A percentile compares a stretch with the other conserved stretches of the same genome.
Evolutionary conservation across 2,113 vertebrate species (phyloP).

Genomic region (Lynx canadensis): DNA sequence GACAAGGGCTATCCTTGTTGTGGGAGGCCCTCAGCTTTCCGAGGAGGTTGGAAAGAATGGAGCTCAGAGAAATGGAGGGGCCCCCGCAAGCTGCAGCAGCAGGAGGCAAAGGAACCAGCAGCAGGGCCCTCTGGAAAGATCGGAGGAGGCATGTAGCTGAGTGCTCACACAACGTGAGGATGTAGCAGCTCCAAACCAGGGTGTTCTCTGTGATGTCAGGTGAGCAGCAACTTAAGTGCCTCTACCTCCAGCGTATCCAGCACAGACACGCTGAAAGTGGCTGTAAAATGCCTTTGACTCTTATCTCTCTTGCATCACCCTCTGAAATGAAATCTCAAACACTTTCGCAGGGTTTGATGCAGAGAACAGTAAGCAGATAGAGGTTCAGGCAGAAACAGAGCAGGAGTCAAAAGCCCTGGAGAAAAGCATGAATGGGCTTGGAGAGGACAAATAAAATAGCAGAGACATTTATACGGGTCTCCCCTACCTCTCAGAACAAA

Average conservation of each 20-base stretch:
- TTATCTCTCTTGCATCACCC: neutral
- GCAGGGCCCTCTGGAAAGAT: neutral
- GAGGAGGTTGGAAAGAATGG: neutral
- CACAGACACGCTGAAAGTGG: neutral
- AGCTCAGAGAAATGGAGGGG: neutral
- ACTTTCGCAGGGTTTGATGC: constrained; percentile 50
- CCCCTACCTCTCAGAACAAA: constrained; percentile 87
- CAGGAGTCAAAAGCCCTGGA: constrained; percentile 82
- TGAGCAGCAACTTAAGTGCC: neutral
- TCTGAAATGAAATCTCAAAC: constrained; percentile 70
- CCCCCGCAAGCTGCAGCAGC: neutral
- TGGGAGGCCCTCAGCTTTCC: neutral
- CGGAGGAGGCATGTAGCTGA: neutral
- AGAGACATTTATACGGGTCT: constrained; percentile 86
- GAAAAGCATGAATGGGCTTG: constrained; percentile 85
- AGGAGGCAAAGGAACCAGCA: neutral
- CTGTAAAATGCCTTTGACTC: constrained; percentile 41
- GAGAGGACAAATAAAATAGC: constrained; percentile 87
- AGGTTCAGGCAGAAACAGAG: constrained; percentile 80
- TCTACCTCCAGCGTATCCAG: neutral
- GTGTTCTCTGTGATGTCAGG: constrained; percentile 9
- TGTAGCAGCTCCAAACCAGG: neutral
- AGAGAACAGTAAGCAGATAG: constrained; percentile 78
- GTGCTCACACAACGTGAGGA: rapidly evolving
- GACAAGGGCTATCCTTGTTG: neutral